Evolutionary conservation across 2,113 vertebrate species (phyloP), one percentile per base, ranked within the genome.

Genomic region (Felis chaus): DNA sequence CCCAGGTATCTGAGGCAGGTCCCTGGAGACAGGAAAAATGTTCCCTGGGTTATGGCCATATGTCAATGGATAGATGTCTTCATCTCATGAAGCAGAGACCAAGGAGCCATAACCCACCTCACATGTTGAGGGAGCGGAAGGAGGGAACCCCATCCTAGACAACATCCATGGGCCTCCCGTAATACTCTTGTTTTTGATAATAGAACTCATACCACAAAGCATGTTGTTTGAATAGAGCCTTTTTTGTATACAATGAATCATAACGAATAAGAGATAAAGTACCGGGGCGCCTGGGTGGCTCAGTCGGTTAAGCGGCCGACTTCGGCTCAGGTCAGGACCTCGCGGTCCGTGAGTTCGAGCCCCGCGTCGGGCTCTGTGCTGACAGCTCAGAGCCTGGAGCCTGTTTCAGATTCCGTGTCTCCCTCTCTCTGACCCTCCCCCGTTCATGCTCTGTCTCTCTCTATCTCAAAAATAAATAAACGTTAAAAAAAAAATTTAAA

Each of bases 231-330:
- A 89, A 66, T 84, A 57, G 36, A 94, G 7, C 1, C 36, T 65
- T 91, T 93, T 97, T 81, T 81, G 13, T 73, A 88, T 29, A 63
- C 36, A 94, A 53, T 79, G 23, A 89, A 94, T 73, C 74, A 53
- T 36, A 45, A 94, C 45, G 14, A 87, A 76, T 45, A 92, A 94
- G 61, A 92, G 89, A 45, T 78, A 85, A 45, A 45, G 45, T 45
- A 45, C 45, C 45, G 45, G 45, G 45, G 45, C 45, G 8, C 45
- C 45, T 45, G 7, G 45, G 45, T 45, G 45, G 45, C 45, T 45
- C 45, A 45, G 45, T 45, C 1, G 1, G 7, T 45, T 45, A 45
- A 45, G 45, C 8, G 45, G 45, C 8, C 7, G 45, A 45, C 45
- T 45, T 45, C 8, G 1, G 8, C 45, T 45, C 45, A 45, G 45